Conservation (phyloP, 2,113 vertebrate species). For the Gnathonemus echidnorhynchus region DNA sequence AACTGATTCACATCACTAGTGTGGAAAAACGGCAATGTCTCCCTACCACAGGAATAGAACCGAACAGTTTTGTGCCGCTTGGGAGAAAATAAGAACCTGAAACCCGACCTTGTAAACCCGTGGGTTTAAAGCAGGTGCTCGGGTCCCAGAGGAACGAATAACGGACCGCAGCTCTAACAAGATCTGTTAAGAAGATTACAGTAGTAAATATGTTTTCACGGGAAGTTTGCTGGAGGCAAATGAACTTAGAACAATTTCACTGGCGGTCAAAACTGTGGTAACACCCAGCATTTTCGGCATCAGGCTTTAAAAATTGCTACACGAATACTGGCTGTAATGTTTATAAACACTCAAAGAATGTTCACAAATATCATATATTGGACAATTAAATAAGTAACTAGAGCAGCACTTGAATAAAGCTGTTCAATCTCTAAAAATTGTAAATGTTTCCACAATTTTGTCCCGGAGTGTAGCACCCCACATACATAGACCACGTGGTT, state of each 20-base stretch:
- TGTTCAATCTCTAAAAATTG: background rate
- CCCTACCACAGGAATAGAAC: background rate
- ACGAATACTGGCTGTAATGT: background rate
- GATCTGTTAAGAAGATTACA: background rate
- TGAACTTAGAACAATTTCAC: background rate
- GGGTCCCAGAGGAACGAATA: background rate
- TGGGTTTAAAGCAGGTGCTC: background rate
- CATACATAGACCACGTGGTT: background rate
- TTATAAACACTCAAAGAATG: background rate
- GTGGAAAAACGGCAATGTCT: background rate
- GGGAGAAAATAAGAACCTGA: background rate
- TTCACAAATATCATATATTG: background rate
- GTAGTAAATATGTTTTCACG: background rate
- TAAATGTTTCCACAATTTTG: background rate
- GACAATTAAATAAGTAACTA: no score
- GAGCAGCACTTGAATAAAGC: background rate
- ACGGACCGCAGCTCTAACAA: background rate
- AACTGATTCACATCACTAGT: background rate
- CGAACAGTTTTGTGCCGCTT: background rate
- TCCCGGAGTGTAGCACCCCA: background rate
- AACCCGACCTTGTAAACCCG: background rate
- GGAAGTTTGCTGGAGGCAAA: background rate
- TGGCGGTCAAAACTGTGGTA: background rate
- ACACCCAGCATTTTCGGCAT: background rate
- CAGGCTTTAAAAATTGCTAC: background rate